Conservation (phyloP, 2,113 vertebrate species). For the Irena cyanogastra region DNA sequence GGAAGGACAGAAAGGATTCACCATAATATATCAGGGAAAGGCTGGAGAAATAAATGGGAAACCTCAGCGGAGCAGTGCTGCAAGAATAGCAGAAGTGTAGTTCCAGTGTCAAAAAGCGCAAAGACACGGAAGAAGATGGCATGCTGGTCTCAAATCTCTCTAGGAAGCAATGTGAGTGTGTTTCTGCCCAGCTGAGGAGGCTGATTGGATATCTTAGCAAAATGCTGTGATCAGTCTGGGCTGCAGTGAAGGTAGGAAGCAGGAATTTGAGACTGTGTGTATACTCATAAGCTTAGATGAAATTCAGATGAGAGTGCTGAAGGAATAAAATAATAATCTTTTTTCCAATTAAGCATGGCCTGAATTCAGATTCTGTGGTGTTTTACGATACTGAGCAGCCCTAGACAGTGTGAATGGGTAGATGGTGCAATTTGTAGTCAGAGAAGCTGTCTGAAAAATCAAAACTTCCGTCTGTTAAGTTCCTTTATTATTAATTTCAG, state of each 20-base stretch:
- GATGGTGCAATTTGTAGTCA: not conserved
- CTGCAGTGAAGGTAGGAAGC: not conserved
- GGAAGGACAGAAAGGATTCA: not conserved
- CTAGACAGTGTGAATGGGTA: not conserved
- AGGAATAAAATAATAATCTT: not conserved
- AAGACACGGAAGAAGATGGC: not conserved
- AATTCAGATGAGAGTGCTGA: not conserved
- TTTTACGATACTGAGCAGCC: not conserved
- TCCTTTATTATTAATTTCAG: not conserved
- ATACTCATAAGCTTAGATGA: not conserved
- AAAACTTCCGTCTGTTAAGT: not conserved
- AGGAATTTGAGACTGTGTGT: not conserved
- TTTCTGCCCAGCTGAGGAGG: not conserved
- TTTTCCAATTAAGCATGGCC: not conserved
- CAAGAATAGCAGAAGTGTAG: not conserved
- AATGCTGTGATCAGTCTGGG: not conserved
- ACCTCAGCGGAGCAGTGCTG: not conserved
- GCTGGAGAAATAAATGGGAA: not conserved
- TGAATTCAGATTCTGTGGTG: not conserved
- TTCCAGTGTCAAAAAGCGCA: not conserved
- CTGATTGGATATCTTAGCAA: not conserved
- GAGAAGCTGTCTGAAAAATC: not conserved
- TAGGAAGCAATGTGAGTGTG: not conserved
- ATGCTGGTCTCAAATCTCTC: not conserved
- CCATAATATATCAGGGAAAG: rapidly evolving